These are phyloP conservation scores for Anarrhichthys ocellatus DNA, from an alignment of 2,113 vertebrate species.

Conservation along the genomic window DNA sequence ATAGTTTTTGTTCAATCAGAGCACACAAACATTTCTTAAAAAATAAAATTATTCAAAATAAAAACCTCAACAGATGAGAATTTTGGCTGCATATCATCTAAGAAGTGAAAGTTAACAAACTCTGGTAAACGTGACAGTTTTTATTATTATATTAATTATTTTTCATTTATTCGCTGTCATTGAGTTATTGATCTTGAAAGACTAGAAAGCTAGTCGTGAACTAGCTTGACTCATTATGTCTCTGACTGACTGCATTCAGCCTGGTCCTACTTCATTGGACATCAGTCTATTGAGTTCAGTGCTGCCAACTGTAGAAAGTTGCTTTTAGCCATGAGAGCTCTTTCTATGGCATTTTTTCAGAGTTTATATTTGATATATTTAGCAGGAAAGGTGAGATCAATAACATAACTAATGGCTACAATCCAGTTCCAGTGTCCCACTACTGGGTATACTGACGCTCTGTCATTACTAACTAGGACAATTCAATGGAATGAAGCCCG, in stretches of 20 bases:
- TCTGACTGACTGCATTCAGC: not conserved
- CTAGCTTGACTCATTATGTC: not conserved
- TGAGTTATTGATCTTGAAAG: not conserved
- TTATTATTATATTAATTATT: not conserved
- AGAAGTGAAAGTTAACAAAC: not conserved
- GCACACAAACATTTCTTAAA: not conserved
- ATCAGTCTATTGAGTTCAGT: not conserved
- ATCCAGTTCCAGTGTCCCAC: not conserved
- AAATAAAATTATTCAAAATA: constrained; percentile 10
- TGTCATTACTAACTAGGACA: not conserved
- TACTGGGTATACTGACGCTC: not conserved
- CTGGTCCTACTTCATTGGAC: not conserved
- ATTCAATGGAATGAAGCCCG: not conserved
- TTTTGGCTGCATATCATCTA: not conserved
- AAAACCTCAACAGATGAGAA: not conserved
- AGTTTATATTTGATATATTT: not conserved
- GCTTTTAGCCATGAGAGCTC: not conserved
- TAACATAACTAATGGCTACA: not conserved
- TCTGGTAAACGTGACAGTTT: not conserved
- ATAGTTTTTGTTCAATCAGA: not conserved
- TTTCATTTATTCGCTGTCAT: not conserved
- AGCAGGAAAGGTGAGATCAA: not conserved
- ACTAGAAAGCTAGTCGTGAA: not conserved
- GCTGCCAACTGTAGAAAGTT: not conserved
- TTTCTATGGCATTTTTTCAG: not conserved